Evolutionary conservation across 2,888 invertebrate species (phyloP), one percentile per base, ranked within the genome.

Genomic region (Pollenia labialis): DNA sequence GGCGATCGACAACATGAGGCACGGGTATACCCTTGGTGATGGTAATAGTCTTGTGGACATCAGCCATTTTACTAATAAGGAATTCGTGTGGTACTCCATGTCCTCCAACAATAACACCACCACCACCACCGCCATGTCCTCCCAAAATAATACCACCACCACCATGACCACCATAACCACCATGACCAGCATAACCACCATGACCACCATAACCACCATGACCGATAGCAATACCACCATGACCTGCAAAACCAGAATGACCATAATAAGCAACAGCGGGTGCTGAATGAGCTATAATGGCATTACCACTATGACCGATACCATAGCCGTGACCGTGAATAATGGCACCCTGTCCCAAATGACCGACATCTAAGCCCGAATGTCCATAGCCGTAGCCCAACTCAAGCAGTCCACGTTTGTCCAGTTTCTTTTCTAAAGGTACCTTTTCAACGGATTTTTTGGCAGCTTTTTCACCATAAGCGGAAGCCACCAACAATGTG

Each of bases 361-460:
- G 96, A 71, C 97, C 97, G 88, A 96, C 93, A 91, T 96, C 96
- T 88, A 96, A 95, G 89, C 96, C 97, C 90, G 95, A 95, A 91
- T 95, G 94, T 85, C 96, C 96, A 93, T 97, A 97, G 77, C 97
- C 97, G 90, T 97, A 97, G 90, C 97, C 97, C 91, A 97, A 94
- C 92, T 96, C 95, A 85, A 96, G 94, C 90, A 97, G 95, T 89
- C 97, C 97, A 90, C 97, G 96, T 94, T 97, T 97, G 94, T 96
- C 96, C 93, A 96, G 95, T 93, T 97, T 97, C 94, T 97, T 96
- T 88, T 96, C 96, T 89, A 95, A 93, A 80, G 95, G 94, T 90
- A 94, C 94, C 90, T 94, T 95, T 91, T 94, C 88, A 92, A 95
- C 95, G 93, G 95, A 95, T 94, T 95, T 88, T 16, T 87, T 87